phyloP scores from a whole-genome alignment of 2,888 invertebrate genomes.

The Lypha dubia region DNA sequence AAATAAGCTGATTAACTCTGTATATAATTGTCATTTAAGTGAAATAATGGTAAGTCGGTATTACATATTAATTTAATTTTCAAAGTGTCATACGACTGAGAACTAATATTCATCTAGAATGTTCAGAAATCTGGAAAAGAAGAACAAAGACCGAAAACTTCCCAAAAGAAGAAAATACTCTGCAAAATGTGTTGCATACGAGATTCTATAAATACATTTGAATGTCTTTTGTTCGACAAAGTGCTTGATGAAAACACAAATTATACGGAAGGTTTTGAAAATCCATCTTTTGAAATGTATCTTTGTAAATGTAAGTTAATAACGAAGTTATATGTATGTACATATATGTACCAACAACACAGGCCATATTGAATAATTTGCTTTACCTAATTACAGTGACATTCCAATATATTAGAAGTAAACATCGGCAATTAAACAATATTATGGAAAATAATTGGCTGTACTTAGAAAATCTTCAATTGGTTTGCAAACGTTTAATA shows the following conservation, averaged over 20 bases:
- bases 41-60: slow-evolving; percentile 76
- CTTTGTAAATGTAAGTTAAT: slow-evolving; percentile 84
- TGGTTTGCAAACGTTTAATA: slow-evolving; percentile 84
- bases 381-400: slow-evolving; percentile 78
- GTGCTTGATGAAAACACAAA: slow-evolving; percentile 82
- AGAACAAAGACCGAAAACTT: neutral
- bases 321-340: neutral
- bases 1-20: slow-evolving; percentile 76
- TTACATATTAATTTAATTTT: neutral
- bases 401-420: slow-evolving; percentile 82
- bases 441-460: slow-evolving; percentile 78
- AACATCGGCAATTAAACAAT: slow-evolving; percentile 72
- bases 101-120: slow-evolving; percentile 26
- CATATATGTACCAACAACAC: no score
- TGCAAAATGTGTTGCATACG: slow-evolving; percentile 84
- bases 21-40: slow-evolving; percentile 81
- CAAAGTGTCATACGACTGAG: neutral
- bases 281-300: slow-evolving; percentile 86
- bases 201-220: slow-evolving; percentile 83
- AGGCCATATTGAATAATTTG: neutral
- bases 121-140: slow-evolving; percentile 39
- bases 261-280: slow-evolving; percentile 86
- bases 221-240: slow-evolving; percentile 85
- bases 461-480: slow-evolving; percentile 86
- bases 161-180: slow-evolving; percentile 55